Percentiles rank a stretch among this genome's conserved stretches.
phyloP scores from a whole-genome alignment of 2,113 vertebrate species.

The Zootoca vivipara region DNA sequence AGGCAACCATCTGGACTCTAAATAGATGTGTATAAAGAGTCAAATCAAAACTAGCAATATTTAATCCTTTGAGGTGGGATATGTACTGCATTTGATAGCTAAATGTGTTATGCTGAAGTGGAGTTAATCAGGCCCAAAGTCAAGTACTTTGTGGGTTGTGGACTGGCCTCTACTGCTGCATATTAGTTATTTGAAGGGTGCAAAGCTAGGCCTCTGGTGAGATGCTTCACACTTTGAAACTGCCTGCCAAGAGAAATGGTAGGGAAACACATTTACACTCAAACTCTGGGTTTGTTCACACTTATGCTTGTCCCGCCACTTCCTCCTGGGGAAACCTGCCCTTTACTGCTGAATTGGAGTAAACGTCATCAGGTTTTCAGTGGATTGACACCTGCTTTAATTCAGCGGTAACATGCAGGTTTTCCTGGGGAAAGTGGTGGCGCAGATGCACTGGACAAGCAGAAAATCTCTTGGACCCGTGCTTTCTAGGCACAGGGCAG shows the following conservation, averaged over 20 bases:
- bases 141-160: neutral
- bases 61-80: neutral
- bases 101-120: neutral
- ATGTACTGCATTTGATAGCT: neutral
- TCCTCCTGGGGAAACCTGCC: too few relatives aligned
- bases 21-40: neutral
- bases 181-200: neutral
- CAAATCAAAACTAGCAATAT: constrained; percentile 11
- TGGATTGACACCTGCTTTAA: too few relatives aligned
- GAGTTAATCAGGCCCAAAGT: neutral
- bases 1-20: neutral
- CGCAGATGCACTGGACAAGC: too few relatives aligned
- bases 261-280: neutral
- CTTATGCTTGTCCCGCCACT: too few relatives aligned
- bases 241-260: neutral
- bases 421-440: too few relatives aligned
- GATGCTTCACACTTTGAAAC: neutral
- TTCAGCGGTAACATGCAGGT: too few relatives aligned
- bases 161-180: neutral
- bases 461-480: too few relatives aligned
- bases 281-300: neutral
- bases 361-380: too few relatives aligned
- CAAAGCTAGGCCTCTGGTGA: too few relatives aligned
- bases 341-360: too few relatives aligned
- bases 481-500: too few relatives aligned